Base-by-base conservation (phyloP, 2,797 vertebrate species). In the Melanitta fusca region DNA sequence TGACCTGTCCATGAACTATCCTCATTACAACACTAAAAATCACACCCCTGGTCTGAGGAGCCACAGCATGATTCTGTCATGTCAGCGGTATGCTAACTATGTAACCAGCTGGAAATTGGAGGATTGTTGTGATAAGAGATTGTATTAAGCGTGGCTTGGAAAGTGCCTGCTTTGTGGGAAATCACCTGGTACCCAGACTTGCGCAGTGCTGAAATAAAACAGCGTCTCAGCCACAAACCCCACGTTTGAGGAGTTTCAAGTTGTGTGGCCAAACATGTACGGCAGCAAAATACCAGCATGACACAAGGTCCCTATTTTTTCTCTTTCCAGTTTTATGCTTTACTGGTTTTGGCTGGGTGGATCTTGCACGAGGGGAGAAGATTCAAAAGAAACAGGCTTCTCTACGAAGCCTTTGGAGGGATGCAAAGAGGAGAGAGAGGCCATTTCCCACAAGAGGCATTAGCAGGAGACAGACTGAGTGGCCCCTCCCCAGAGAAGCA, bases 321-420 rank as follows among this genome's bases (percentile, higher is more conserved):
- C 64, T 90, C 79, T 58, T 89, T 49, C 83, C 71, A 81, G 60
- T 73, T 93, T 80, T 74, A 49, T 94, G 69, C 66, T 88, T 89
- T 75, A 88, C 86, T 93, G 89, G 0, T 89, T 93, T 93, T 89
- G 88, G 74, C 64, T 94, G 93, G 61, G 56, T 56, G 79, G 92
- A 62, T 91, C 75, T 77, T 72, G 24, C 69, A 62, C 19, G 64
- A 79, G 57, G 47, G 80, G 89, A 93, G 78, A 72, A 43, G 62
- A 95, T 45, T 84, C 84, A 95, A 95, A 93, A 66, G 69, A 43
- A 96, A 89, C 11, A 41, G 49, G 34, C 80, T 79, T 32, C 60
- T 49, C 68, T 82, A 77, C 8, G 3, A 69, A 74, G 85, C 32
- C 81, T 80, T 91, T 28, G 80, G 60, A 66, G n/a, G 73, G 90